Conservation (phyloP, 2,888 invertebrate genomes). For the Sphaeridia pumilis region DNA sequence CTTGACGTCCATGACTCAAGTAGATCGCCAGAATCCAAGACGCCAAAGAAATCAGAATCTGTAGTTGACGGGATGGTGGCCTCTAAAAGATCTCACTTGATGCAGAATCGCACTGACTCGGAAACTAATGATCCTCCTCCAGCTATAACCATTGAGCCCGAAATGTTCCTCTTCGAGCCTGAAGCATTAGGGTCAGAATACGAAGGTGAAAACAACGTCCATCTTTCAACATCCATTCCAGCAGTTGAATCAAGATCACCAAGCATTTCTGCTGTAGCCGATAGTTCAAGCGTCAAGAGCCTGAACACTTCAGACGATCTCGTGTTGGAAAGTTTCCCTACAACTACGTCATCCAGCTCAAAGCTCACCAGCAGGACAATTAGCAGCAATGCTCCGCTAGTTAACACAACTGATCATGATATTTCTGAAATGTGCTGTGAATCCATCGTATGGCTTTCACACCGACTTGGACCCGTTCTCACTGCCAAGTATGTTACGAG, state of each 20-base stretch:
- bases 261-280: slow-evolving; percentile 4
- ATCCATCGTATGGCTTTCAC: slow-evolving; percentile 81
- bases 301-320: slow-evolving; percentile 10
- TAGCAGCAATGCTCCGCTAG: neutral
- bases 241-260: slow-evolving; percentile 2
- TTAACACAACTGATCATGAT: slow-evolving; percentile 25
- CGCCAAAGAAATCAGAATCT: no score
- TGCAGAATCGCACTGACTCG: neutral
- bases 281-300: slow-evolving; percentile 10
- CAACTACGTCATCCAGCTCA: slow-evolving; percentile 4
- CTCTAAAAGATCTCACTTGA: no score
- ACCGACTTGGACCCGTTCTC: slow-evolving; percentile 84
- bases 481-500: slow-evolving; percentile 81
- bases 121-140: slow-evolving; percentile 3
- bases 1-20: slow-evolving; percentile 6
- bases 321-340: neutral
- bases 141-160: slow-evolving; percentile 39
- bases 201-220: neutral
- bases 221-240: neutral
- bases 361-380: slow-evolving; percentile 2
- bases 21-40: neutral
- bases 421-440: slow-evolving; percentile 70
- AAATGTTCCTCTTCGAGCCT: slow-evolving; percentile 56
- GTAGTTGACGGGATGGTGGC: no score
- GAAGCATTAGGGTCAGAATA: slow-evolving; percentile 40